Percentiles rank a stretch among this genome's conserved stretches.
Evolutionary conservation across 2,797 vertebrate genomes (phyloP).

Genomic region (Poecilia picta): DNA sequence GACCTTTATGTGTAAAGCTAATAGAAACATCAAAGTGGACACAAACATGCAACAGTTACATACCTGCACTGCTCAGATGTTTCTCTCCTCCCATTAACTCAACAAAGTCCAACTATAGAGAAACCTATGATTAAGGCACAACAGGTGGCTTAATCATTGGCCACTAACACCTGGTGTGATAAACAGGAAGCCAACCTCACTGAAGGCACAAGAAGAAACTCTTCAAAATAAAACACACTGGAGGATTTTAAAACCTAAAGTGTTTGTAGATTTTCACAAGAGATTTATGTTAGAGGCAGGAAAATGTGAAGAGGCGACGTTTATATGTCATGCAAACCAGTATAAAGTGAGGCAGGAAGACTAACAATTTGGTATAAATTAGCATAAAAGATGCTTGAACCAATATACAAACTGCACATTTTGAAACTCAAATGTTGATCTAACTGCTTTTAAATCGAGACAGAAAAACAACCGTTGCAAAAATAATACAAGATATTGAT

Average conservation of each 20-base stretch:
- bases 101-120: neutral
- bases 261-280: neutral
- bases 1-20: slow-evolving; percentile 4
- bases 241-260: neutral
- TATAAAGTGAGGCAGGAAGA: neutral
- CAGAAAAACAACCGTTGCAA: neutral
- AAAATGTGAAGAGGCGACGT: neutral
- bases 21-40: neutral
- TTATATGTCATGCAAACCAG: neutral
- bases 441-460: neutral
- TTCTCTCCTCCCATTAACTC: neutral
- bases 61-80: neutral
- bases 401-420: neutral
- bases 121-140: neutral
- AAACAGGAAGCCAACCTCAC: neutral
- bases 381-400: neutral
- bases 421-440: neutral
- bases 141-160: neutral
- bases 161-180: neutral
- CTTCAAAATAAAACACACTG: neutral
- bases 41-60: neutral
- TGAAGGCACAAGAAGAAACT: neutral
- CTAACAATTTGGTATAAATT: neutral
- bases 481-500: neutral
- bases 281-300: neutral